Base-by-base conservation (phyloP, 2,113 vertebrate genomes). In the Erythrocercus mccallii region DNA sequence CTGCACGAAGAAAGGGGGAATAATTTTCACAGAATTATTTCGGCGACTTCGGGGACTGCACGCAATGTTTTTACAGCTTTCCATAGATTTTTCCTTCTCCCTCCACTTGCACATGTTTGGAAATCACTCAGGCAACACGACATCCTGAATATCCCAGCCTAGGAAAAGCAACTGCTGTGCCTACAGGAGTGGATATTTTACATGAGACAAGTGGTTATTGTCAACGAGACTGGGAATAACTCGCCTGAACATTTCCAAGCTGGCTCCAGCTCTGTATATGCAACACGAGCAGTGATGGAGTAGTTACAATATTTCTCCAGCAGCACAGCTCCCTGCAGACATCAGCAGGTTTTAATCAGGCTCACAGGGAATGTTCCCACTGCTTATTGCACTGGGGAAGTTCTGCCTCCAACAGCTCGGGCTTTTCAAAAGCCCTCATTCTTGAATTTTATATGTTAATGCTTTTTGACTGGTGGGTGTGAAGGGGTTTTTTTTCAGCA, bases 171-270 rank as follows among this genome's bases (percentile, higher is more conserved):
- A 19, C 48, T 30, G 51, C 91, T 47, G 53, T 1, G 22, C 60
- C 56, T 58, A 1, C 5, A 70, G 73, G 19, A 68, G 65, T 24
- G 47, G 91, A 60, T 86, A 84, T 94, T 95, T 95, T 22, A 81
- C 80, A 65, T 14, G 37, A 95, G 94, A 78, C 61, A 65, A 89
- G 77, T 91, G 89, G 80, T 91, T 95, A 81, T 76, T 81, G 92
- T 95, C 91, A 95, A 28, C 28, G 8, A 65, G 72, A 10, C 80
- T 33, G 47, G 69, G 89, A 91, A 64, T 91, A 71, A 53, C 69
- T 91, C 15, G 56, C 48, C 17, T 60, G 76, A 94, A 74, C 44
- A 24, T 91, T 90, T 88, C 58, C 72, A 90, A 5, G 92, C 80
- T 61, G 72, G 73, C 92, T 91, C 60, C 37, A 64, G 77, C 91